Base-by-base conservation (phyloP, 1,140 invertebrate species). In the Nilaparvata lugens region DNA sequence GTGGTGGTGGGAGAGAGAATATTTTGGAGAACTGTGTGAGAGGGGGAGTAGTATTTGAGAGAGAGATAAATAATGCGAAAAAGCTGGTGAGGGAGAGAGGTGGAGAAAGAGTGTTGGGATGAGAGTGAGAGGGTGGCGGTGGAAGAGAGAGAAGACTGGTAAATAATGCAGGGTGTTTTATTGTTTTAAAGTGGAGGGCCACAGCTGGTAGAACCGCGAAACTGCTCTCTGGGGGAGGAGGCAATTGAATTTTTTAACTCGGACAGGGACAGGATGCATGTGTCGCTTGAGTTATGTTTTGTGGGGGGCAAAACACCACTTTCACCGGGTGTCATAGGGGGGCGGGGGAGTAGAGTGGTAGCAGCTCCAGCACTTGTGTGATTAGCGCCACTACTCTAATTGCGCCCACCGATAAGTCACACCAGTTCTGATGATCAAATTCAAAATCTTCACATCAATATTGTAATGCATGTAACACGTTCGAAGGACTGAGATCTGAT, bases 121-220 rank as follows among this genome's bases (percentile, higher is more conserved):
- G 31, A 35, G 31, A 35, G 31, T 11, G 31, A 6, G 31, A 5
- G 14, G 14, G 45, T 9, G 45, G 45, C 2, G 18, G 9, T 7
- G 18, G 45, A 16, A 48, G 18, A 48, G 45, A 19, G 16, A 1
- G 45, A 6, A 48, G 2, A 48, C 21, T 48, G 45, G 45, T 48
- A 48, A 48, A 48, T 48, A 48, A 48, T 48, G 45, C 45, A 48
- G 45, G 45, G 45, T 48, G 45, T 48, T 48, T 48, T 48, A 48
- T 48, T 48, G 45, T 48, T 48, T 48, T 48, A 48, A 48, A 48
- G 16, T 18, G 45, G 45, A 16, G 45, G 16, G 45, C 1, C 45
- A 16, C 45, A 48, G 45, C 45, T 48, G 45, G 45, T 18, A 11
- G 45, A 48, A 48, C 45, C 45, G 45, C 45, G 45, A 23, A 48